These are phyloP conservation scores for Eupsilia transversa DNA, from an alignment of 2,888 invertebrate species.

Conservation along the genomic window DNA sequence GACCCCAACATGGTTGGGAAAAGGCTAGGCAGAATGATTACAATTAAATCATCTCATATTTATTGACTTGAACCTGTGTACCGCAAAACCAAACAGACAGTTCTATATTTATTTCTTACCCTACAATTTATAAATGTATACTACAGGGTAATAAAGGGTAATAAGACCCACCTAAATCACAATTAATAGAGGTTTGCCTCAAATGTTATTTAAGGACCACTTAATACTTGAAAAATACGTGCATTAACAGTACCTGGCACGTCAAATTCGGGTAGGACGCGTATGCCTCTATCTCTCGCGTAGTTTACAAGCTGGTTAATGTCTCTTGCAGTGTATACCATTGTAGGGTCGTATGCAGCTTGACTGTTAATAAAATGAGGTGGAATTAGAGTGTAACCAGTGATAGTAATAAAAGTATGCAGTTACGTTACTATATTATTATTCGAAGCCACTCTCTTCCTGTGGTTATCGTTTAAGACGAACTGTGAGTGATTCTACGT, in stretches of 20 bases:
- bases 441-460: too few relatives aligned
- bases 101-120: too few relatives aligned
- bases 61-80: background rate
- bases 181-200: too few relatives aligned
- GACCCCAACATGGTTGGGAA: too few relatives aligned
- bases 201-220: background rate
- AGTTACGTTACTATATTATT: too few relatives aligned
- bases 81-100: too few relatives aligned
- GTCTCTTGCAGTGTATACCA: constrained; percentile 92
- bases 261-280: constrained; percentile 14
- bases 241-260: background rate
- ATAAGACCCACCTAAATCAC: background rate
- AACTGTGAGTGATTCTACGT: too few relatives aligned
- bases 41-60: background rate
- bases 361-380: constrained; percentile 81
- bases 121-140: background rate
- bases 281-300: constrained; percentile 88
- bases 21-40: too few relatives aligned
- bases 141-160: background rate
- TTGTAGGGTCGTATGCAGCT: constrained; percentile 92
- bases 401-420: background rate
- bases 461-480: too few relatives aligned
- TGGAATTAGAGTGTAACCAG: background rate
- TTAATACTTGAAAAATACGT: background rate
- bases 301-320: constrained; percentile 93